Evolutionary conservation across 2,113 vertebrate genomes (phyloP).

Genomic region (Eolophus roseicapilla): DNA sequence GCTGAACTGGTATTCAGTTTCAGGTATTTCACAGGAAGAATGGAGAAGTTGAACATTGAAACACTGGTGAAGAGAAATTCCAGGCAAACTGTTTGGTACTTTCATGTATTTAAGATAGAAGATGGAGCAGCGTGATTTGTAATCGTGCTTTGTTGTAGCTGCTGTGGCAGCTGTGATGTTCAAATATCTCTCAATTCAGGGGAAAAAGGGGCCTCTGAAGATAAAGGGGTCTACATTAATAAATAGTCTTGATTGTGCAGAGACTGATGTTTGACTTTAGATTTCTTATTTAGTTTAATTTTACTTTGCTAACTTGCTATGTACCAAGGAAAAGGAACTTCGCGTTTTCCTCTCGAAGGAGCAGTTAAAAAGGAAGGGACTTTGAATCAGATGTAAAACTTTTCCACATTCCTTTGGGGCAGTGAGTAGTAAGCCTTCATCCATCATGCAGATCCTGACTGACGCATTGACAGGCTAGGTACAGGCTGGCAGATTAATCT

Average conservation of each 20-base stretch:
- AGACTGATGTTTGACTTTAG: accelerated
- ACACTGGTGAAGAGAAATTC: not conserved
- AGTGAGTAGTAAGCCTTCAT: not conserved
- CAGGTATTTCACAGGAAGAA: not conserved
- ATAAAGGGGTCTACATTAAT: not conserved
- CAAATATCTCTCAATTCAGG: not conserved
- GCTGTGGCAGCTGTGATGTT: not conserved
- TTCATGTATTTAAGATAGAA: not conserved
- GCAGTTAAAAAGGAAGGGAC: not conserved
- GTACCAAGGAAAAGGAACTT: not conserved
- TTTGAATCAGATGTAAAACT: not conserved
- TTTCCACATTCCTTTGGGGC: not conserved
- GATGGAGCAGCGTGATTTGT: not conserved
- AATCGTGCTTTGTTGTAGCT: not conserved
- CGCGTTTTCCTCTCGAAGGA: not conserved
- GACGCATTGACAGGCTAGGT: not conserved
- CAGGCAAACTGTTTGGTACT: not conserved
- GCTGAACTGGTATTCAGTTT: not conserved
- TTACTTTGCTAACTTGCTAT: not conserved
- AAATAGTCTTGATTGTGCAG: not conserved
- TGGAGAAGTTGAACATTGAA: not conserved
- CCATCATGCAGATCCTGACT: accelerated
- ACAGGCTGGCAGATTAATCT: not conserved
- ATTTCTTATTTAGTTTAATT: not conserved
- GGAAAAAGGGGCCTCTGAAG: not conserved